These are phyloP conservation scores for Sisor rabdophorus DNA, from an alignment of 2,113 vertebrate genomes.

Conservation along the genomic window DNA sequence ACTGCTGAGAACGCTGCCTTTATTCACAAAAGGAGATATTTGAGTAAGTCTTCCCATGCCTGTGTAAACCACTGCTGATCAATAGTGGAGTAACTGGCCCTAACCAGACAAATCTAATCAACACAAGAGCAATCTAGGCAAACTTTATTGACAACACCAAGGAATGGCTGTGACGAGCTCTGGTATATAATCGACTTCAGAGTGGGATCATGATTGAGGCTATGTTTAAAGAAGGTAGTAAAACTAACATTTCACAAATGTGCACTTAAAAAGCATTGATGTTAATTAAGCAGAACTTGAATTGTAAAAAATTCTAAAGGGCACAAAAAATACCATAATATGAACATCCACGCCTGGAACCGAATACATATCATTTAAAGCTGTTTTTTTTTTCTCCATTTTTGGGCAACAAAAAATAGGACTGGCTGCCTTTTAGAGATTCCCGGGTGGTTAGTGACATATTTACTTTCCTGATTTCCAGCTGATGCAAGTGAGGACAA, in stretches of 20 bases:
- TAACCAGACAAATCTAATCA: constrained; percentile 39
- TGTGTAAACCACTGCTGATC: constrained; percentile 29
- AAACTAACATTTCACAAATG: neutral
- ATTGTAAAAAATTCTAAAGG: constrained; percentile 41
- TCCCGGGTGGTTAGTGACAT: constrained; percentile 1
- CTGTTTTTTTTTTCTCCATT: constrained; percentile 1
- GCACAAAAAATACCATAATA: neutral
- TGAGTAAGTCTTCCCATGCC: constrained; percentile 13
- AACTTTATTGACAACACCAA: constrained; percentile 34
- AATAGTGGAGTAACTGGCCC: constrained; percentile 31
- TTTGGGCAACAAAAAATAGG: constrained; percentile 20
- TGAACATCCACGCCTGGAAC: neutral
- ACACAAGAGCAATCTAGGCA: constrained; percentile 33
- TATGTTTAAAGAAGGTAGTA: neutral
- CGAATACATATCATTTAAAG: neutral
- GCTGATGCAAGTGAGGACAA: neutral
- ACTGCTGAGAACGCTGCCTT: neutral
- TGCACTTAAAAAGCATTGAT: constrained; percentile 12
- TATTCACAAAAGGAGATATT: constrained; percentile 4
- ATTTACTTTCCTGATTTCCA: neutral
- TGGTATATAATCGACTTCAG: constrained; percentile 31
- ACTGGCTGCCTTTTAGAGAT: constrained; percentile 15
- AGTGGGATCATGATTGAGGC: neutral
- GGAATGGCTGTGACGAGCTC: constrained; percentile 18
- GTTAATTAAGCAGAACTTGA: constrained; percentile 42